Conservation (phyloP, 1,140 invertebrate species). For the Scaptomyza pallida region DNA sequence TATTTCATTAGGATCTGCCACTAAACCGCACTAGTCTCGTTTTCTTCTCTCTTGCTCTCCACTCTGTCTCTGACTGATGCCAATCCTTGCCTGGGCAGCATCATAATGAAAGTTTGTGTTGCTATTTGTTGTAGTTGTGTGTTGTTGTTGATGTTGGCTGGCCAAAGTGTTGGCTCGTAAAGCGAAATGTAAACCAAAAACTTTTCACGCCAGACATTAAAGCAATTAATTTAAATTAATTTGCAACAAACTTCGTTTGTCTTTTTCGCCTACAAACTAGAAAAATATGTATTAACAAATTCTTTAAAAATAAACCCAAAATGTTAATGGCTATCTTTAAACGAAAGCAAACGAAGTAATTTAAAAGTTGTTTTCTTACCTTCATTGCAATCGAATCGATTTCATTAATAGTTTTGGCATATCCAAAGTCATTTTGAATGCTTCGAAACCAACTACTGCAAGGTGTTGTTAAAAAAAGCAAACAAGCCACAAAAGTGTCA, state of each 20-base stretch:
- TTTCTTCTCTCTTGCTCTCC: too few relatives aligned
- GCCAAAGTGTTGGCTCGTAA: slow-evolving; percentile 45
- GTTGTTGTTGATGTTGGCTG: slow-evolving; percentile 7
- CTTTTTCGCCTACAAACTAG: neutral
- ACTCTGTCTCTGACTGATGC: neutral
- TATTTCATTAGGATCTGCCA: slow-evolving; percentile 70
- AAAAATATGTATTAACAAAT: too few relatives aligned
- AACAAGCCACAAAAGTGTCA: neutral
- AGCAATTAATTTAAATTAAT: slow-evolving; percentile 79
- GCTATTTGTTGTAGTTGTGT: slow-evolving; percentile 8
- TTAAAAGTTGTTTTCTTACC: too few relatives aligned
- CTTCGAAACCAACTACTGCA: neutral
- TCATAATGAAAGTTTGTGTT: slow-evolving; percentile 6
- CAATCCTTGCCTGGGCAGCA: neutral
- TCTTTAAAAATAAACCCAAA: too few relatives aligned
- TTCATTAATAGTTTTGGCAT: neutral
- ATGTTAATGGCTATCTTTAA: too few relatives aligned
- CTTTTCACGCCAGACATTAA: slow-evolving; percentile 57
- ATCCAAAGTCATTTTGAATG: neutral
- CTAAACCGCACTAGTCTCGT: slow-evolving; percentile 38
- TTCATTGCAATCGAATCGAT: neutral
- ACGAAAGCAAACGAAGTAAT: too few relatives aligned
- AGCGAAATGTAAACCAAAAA: slow-evolving; percentile 66
- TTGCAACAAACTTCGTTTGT: slow-evolving; percentile 59
- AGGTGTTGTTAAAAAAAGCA: neutral